phyloP scores from a whole-genome alignment of 1,140 invertebrate species.

The Anadara kagoshimensis region DNA sequence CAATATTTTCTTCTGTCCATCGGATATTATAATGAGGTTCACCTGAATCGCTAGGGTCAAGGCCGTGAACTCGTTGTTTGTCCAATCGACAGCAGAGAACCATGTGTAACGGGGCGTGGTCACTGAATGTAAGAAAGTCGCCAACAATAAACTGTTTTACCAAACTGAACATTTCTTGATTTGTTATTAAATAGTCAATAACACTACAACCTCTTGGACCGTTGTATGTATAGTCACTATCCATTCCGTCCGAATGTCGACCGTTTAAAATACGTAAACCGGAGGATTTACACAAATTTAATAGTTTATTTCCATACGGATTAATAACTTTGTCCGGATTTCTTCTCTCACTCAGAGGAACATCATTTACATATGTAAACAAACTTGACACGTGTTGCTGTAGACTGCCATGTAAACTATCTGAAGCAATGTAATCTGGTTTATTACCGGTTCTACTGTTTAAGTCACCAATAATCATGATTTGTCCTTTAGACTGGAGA shows the following conservation, averaged over 20 bases:
- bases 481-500: not conserved
- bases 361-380: not conserved
- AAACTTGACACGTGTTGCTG: not conserved
- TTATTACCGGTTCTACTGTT: slow-evolving; percentile 9
- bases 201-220: slow-evolving; percentile 18
- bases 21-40: not conserved
- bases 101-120: slow-evolving; percentile 21
- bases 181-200: slow-evolving; percentile 25
- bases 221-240: slow-evolving; percentile 7
- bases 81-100: not conserved
- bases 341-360: not conserved
- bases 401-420: slow-evolving; percentile 1
- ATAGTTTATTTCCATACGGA: not conserved
- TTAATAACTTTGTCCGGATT: slow-evolving; percentile 10
- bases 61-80: not conserved
- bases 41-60: not conserved
- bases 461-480: slow-evolving; percentile 14
- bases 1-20: slow-evolving; percentile 5
- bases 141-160: slow-evolving; percentile 12
- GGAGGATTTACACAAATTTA: slow-evolving; percentile 6
- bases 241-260: slow-evolving; percentile 3
- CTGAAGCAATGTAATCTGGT: not conserved
- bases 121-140: slow-evolving; percentile 16
- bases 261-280: slow-evolving; percentile 17
- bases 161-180: not conserved